A percentile compares a stretch with the other conserved stretches of the same genome.
phyloP scores from a whole-genome alignment of 2,888 invertebrate genomes.

The Leptinotarsa tumamoca region DNA sequence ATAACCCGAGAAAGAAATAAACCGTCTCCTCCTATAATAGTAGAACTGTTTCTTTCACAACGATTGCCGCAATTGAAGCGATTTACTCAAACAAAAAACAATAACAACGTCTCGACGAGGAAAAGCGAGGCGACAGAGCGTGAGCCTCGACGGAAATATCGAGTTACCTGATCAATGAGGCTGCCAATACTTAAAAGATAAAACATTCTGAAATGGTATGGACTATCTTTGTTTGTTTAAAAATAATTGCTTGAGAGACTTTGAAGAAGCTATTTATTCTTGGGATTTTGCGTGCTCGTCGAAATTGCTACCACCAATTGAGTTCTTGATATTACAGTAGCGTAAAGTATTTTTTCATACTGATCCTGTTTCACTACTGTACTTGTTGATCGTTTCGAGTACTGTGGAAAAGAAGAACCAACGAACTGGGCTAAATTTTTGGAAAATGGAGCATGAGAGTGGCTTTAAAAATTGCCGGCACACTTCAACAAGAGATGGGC shows the following conservation, averaged over 20 bases:
- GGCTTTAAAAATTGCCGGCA: too few relatives aligned
- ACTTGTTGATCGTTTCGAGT: too few relatives aligned
- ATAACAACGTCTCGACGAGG: slow-evolving; percentile 15
- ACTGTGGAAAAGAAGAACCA: too few relatives aligned
- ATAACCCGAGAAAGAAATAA: slow-evolving; percentile 7
- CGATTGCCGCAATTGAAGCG: slow-evolving; percentile 14
- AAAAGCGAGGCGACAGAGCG: slow-evolving; percentile 16
- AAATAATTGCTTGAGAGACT: not conserved
- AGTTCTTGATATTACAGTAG: too few relatives aligned
- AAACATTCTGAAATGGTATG: not conserved
- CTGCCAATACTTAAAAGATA: slow-evolving; percentile 3
- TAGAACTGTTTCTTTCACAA: not conserved
- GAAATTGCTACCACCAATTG: not conserved
- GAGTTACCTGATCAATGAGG: slow-evolving; percentile 19
- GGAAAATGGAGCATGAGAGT: too few relatives aligned
- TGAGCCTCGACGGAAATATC: slow-evolving; percentile 16
- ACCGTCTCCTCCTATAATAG: not conserved
- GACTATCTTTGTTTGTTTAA: slow-evolving; percentile 1
- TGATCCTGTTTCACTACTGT: too few relatives aligned
- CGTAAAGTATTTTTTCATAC: too few relatives aligned
- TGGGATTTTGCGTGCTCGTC: not conserved
- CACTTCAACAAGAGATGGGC: too few relatives aligned
- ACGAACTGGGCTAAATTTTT: too few relatives aligned
- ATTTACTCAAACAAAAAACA: slow-evolving; percentile 18
- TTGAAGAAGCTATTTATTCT: not conserved